These are phyloP conservation scores for Rhincodon typus DNA, from an alignment of 2,797 vertebrate genomes.

Conservation along the genomic window DNA sequence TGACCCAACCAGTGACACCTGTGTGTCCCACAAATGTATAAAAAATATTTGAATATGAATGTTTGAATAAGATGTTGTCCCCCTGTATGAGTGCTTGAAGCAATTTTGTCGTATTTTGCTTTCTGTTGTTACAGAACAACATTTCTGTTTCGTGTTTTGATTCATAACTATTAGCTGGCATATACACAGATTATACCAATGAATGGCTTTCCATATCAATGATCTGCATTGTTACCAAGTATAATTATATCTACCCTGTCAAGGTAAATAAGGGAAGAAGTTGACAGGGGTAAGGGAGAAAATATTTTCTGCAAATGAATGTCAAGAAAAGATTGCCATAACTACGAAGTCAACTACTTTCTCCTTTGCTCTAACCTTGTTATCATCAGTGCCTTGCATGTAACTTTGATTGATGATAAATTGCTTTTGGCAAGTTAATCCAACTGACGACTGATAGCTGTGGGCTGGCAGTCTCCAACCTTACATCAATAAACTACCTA, in stretches of 20 bases:
- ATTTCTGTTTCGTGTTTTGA: neutral
- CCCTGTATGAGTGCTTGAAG: neutral
- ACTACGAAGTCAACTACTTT: neutral
- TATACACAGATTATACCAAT: neutral
- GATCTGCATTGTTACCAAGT: neutral
- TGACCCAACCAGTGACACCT: too few relatives aligned
- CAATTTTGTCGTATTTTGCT: neutral
- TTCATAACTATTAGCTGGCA: neutral
- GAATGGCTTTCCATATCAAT: neutral
- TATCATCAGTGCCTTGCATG: neutral
- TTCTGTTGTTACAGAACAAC: neutral
- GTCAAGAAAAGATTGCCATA: neutral
- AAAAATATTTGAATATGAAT: neutral
- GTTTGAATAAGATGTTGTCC: neutral
- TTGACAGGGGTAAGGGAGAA: neutral
- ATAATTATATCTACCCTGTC: neutral
- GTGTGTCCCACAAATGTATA: too few relatives aligned
- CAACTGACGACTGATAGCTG: constrained; percentile 4
- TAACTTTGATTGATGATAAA: constrained; percentile 3
- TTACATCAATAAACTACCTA: neutral
- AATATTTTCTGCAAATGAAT: neutral
- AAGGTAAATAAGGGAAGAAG: neutral
- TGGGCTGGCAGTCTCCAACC: constrained; percentile 2
- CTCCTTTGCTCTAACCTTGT: neutral
- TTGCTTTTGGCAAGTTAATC: constrained; percentile 31